Evolutionary conservation across 2,888 invertebrate genomes (phyloP), one percentile per base, ranked within the genome.

Genomic region (Noctua pronuba): DNA sequence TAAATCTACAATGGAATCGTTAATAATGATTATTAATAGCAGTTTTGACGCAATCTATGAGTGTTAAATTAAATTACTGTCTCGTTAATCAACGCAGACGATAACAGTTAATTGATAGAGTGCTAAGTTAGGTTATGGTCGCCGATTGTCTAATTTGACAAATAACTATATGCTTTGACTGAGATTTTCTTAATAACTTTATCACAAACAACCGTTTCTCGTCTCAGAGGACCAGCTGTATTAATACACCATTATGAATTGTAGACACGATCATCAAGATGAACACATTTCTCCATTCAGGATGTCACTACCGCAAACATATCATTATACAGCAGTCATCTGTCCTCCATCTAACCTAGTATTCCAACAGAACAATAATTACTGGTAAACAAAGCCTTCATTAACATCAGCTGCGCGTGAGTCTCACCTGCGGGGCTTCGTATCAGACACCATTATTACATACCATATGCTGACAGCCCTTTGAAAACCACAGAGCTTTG

Each of bases 381-480:
- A 82, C 55, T 31, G 28, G n/a, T 70, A 79, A 69, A 83, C 80
- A 83, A 84, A 83, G 82, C 87, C 73, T 69, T 74, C 82, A 88
- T 90, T 81, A 82, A 60, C 65, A 65, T 77, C 91, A 90, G 86
- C 88, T 90, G 91, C 62, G 86, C 62, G 6, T 21, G 77, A 58
- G 79, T 71, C 82, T 79, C 90, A 91, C 86, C 89, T 90, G 90
- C 71, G 73, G n/a, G 16, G 35, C 60, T 49, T 24, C 10, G 21
- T 65, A 60, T 67, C 87, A 73, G 64, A 44, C 79, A 58, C 83
- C 49, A 75, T 88, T 84, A 86, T 79, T 77, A 83, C 52, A 55
- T 35, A 64, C 80, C 83, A 86, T 77, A 86, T 83, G 88, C 83
- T 79, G 77, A 49, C 66, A 78, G 75, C 74, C 55, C 58, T 82